Evolutionary conservation across 2,888 invertebrate genomes (phyloP), one percentile per base, ranked within the genome.

Genomic region (Eilema caniola): DNA sequence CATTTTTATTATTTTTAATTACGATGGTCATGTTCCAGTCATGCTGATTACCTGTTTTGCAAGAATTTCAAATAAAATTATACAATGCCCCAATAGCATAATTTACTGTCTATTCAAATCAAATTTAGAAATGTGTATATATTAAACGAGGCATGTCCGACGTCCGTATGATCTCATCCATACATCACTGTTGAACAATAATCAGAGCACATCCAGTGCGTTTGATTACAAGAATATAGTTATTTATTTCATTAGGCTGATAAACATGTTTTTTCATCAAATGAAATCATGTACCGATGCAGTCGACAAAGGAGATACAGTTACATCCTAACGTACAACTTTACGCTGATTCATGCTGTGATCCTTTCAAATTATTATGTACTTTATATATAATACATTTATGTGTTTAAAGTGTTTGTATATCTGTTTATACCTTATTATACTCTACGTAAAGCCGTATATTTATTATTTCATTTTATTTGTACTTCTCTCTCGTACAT

Each of bases 1-100:
- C 3, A 64, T 37, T 63, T 59, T 64, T 37, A 37, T 69, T 57
- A 68, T 56, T 57, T 68, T 20, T 62, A 62, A 68, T 57, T 68
- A 56, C 23, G n/a, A 25, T 37, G 12, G 31, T 12, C 37, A 62
- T 24, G 24, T 41, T 8, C 1, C 14, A 24, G 28, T 28, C 7
- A 28, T 47, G 24, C 28, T 59, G 37, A 65, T 65, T 65, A 65
- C 65, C 28, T 24, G 28, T 60, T 59, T 41, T 37, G 62, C 28
- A 63, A 24, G 31, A 59, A 69, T 59, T 63, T 33, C 8, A 33
- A n/a, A 56, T 37, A 53, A 53, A 53, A 28, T 64, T 53, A 31
- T 53, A 53, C 53, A 64, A 8, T 12, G 12, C 3, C 31, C 12
- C 5, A 53, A 53, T 28, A 53, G 28, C 11, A 20, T 25, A 25